Percentiles rank a stretch among this genome's conserved stretches.
These are phyloP conservation scores for Phaedon cochleariae DNA, from an alignment of 2,888 invertebrate genomes.

Conservation along the genomic window DNA sequence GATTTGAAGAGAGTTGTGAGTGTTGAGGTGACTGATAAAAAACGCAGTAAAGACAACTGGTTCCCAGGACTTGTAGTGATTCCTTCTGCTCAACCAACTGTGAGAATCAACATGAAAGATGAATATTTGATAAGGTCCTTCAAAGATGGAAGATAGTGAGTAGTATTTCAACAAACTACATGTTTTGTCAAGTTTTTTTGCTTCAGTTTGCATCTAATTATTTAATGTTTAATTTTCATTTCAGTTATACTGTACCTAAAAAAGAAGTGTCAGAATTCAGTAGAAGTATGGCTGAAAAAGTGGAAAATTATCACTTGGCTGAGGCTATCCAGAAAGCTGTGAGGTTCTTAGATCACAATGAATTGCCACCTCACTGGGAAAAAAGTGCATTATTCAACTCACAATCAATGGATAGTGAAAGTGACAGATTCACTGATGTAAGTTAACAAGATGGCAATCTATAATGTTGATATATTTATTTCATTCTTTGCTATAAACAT, in stretches of 20 bases:
- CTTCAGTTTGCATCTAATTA: too few relatives aligned
- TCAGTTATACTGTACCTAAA: conserved; percentile 89
- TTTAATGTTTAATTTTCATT: conserved; percentile 34
- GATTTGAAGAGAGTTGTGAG: conserved; percentile 84
- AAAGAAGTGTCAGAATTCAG: conserved; percentile 91
- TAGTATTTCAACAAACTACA: too few relatives aligned
- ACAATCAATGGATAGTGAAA: conserved; percentile 64
- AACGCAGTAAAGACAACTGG: conserved; percentile 77
- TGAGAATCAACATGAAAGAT: conserved; percentile 85
- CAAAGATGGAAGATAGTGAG: conserved; percentile 94
- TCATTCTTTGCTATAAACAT: too few relatives aligned
- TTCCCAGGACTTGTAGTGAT: conserved; percentile 95
- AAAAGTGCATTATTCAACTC: conserved; percentile 84
- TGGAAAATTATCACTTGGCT: conserved; percentile 70
- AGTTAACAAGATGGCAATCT: too few relatives aligned
- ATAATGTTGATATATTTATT: conserved; percentile 9
- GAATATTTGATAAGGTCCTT: conserved; percentile 93
- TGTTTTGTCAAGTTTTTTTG: too few relatives aligned
- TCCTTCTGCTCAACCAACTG: conserved; percentile 85
- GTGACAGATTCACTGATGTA: conserved; percentile 79
- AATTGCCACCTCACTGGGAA: conserved; percentile 94
- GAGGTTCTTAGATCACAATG: conserved; percentile 85
- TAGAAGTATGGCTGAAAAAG: conserved; percentile 80
- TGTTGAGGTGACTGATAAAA: conserved; percentile 80
- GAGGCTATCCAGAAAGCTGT: conserved; percentile 89